A percentile compares a stretch with the other conserved stretches of the same genome.
Conservation (phyloP, 2,888 invertebrate species). For the Hipparchia semele region DNA sequence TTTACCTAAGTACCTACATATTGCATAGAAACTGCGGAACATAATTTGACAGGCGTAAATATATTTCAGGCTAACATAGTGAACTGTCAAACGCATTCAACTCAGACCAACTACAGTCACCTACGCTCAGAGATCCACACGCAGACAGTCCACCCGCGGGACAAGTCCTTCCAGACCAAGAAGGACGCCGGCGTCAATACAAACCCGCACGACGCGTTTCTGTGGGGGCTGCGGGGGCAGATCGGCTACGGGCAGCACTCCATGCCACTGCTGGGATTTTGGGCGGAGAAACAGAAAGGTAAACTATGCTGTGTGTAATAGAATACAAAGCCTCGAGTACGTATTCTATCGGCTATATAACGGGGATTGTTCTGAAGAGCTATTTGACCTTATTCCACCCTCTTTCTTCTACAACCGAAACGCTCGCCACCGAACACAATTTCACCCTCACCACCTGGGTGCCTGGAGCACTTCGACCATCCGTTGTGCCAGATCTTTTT, state of each 20-base stretch:
- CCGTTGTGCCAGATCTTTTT: no score
- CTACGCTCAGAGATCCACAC: slow-evolving; percentile 84
- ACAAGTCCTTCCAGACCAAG: slow-evolving; percentile 67
- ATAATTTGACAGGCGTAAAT: no score
- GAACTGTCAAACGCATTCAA: slow-evolving; percentile 85
- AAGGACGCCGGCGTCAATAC: slow-evolving; percentile 61
- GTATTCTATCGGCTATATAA: no score
- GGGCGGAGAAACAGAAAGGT: slow-evolving; percentile 52
- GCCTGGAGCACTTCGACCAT: no score
- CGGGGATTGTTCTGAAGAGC: no score
- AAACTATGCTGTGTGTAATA: not conserved
- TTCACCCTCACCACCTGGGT: no score
- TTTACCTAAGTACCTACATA: no score
- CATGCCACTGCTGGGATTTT: slow-evolving; percentile 56
- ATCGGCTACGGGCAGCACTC: slow-evolving; percentile 80
- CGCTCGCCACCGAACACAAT: no score
- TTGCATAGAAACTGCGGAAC: no score
- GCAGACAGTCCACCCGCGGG: slow-evolving; percentile 82
- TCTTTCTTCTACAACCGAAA: no score
- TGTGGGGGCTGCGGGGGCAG: slow-evolving; percentile 84
- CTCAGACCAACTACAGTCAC: slow-evolving; percentile 87
- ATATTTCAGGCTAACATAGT: slow-evolving; percentile 82
- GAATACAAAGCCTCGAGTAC: no score
- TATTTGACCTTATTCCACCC: no score
- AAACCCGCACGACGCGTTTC: slow-evolving; percentile 52